Percentiles rank a stretch among this genome's conserved stretches.
Evolutionary conservation across 2,888 invertebrate genomes (phyloP).

Genomic region (Sarcophaga carnaria): DNA sequence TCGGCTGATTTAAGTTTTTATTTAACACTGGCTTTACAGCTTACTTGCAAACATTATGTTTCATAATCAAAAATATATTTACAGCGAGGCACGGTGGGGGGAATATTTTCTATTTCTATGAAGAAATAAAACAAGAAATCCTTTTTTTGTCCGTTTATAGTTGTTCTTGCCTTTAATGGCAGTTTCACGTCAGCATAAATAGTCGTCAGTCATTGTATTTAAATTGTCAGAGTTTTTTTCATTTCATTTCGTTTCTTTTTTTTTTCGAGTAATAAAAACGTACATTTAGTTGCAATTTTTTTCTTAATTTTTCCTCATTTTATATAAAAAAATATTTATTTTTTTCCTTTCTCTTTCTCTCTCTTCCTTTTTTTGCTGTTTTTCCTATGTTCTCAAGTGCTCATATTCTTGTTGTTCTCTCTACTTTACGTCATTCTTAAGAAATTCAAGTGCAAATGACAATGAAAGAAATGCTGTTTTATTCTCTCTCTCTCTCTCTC

Average conservation of each 20-base stretch:
- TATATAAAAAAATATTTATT: constrained; percentile 20
- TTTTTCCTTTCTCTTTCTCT: neutral
- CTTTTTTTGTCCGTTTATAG: neutral
- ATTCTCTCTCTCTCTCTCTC: too few species aligned
- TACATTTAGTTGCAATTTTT: constrained; percentile 44
- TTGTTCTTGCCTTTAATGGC: neutral
- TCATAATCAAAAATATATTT: neutral
- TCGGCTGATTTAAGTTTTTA: constrained; percentile 32
- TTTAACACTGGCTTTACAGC: too few species aligned
- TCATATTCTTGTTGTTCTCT: neutral
- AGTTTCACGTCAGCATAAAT: constrained; percentile 28
- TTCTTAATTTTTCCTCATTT: neutral
- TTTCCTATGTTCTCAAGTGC: neutral
- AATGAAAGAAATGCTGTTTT: constrained; percentile 26
- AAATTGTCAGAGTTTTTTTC: constrained; percentile 41
- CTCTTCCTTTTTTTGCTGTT: neutral
- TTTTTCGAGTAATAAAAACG: constrained; percentile 1
- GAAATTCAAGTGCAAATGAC: constrained; percentile 50
- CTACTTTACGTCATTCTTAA: neutral
- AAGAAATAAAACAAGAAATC: constrained; percentile 38
- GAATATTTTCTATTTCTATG: neutral
- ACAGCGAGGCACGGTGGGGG: constrained; percentile 5
- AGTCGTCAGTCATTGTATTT: constrained; percentile 25
- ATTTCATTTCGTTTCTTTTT: neutral
- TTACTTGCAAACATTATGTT: too few species aligned